phyloP scores from a whole-genome alignment of 2,888 invertebrate genomes.

The Agrilus cyanescens region DNA sequence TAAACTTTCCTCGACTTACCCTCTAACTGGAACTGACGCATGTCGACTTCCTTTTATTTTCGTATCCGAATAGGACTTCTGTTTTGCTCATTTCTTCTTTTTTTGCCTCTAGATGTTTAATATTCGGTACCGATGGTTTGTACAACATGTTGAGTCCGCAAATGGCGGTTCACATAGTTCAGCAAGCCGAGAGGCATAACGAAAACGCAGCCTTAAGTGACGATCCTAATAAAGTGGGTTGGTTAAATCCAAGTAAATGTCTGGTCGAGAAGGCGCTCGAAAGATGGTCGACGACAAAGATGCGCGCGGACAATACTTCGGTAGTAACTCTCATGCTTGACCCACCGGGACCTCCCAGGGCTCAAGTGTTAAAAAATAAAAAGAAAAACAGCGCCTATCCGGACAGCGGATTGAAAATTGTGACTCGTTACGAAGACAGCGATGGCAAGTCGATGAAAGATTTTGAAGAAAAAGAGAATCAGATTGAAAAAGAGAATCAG shows the following conservation, averaged over 20 bases:
- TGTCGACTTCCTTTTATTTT: no score
- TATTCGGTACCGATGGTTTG: conserved; percentile 92
- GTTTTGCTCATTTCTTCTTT: no score
- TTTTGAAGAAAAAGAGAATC: conserved; percentile 2
- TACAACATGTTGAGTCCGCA: conserved; percentile 90
- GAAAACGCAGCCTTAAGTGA: conserved; percentile 48
- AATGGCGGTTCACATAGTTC: conserved; percentile 74
- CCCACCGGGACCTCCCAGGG: conserved; percentile 71
- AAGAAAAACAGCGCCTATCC: conserved; percentile 23
- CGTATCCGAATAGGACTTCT: no score
- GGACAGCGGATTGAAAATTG: conserved; percentile 28
- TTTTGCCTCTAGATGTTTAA: conserved; percentile 54
- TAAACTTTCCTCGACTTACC: no score
- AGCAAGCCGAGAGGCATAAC: conserved; percentile 69
- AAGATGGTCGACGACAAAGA: conserved; percentile 66
- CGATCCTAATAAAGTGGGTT: conserved; percentile 34
- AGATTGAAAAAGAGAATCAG: conserved; percentile 9
- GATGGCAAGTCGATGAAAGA: not conserved
- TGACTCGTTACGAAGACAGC: conserved; percentile 24
- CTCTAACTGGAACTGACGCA: no score
- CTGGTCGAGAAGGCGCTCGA: conserved; percentile 74
- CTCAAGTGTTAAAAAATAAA: conserved; percentile 42
- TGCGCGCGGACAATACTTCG: conserved; percentile 94
- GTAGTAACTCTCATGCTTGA: conserved; percentile 87
- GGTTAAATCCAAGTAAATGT: conserved; percentile 86